Evolutionary conservation across 1,140 invertebrate genomes (phyloP).

Genomic region (Maconellicoccus hirsutus): DNA sequence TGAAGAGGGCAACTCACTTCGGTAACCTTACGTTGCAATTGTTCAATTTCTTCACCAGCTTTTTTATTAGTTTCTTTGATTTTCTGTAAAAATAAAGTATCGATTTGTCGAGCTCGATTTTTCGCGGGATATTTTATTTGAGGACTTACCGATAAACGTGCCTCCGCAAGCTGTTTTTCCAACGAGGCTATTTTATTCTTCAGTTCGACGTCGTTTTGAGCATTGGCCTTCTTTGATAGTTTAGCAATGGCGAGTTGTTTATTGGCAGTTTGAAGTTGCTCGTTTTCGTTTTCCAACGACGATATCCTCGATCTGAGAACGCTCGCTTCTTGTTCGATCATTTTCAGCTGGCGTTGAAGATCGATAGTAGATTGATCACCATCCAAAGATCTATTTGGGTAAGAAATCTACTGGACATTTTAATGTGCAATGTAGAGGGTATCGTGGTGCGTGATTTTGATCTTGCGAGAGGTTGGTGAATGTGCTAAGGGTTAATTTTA

Average conservation of each 20-base stretch:
- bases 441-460: neutral
- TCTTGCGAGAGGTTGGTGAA: neutral
- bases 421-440: neutral
- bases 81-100: neutral
- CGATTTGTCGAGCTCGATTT: neutral
- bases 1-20: neutral
- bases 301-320: conserved; percentile 50
- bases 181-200: conserved; percentile 47
- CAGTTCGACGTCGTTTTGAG: conserved; percentile 32
- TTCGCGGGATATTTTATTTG: neutral
- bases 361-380: conserved; percentile 49
- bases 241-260: conserved; percentile 47
- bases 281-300: conserved; percentile 57
- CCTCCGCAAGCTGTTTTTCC: conserved; percentile 50
- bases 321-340: conserved; percentile 57
- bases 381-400: conserved; percentile 41
- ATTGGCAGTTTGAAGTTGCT: conserved; percentile 57
- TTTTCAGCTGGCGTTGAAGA: conserved; percentile 55
- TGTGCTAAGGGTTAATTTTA: neutral
- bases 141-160: conserved; percentile 31
- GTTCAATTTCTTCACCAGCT: neutral
- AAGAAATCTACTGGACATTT: conserved; percentile 16
- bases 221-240: conserved; percentile 35
- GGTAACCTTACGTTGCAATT: neutral
- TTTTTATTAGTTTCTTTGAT: neutral